phyloP scores from a whole-genome alignment of 2,888 invertebrate genomes.

The Blastobasis adustella region DNA sequence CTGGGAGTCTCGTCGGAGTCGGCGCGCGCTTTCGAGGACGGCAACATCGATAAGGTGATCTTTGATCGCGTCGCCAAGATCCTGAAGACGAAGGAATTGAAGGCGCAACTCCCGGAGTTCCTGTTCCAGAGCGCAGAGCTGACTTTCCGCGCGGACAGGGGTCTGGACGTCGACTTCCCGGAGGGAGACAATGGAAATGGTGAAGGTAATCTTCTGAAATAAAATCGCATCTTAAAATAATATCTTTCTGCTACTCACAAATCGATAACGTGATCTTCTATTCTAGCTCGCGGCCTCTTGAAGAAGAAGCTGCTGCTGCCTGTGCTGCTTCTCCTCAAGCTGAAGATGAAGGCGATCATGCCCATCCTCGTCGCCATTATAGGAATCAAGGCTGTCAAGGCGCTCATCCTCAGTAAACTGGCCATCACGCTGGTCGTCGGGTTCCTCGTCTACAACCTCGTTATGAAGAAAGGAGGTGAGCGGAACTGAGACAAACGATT shows the following conservation, averaged over 20 bases:
- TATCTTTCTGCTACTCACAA: too few species aligned
- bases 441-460: conserved; percentile 85
- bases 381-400: conserved; percentile 88
- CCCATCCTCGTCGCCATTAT: conserved; percentile 87
- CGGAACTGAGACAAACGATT: not conserved
- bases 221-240: not conserved
- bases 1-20: conserved; percentile 77
- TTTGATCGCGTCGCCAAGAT: conserved; percentile 82
- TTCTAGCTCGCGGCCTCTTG: conserved; percentile 83
- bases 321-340: conserved; percentile 83
- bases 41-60: conserved; percentile 83
- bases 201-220: conserved; percentile 57
- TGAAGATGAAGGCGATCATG: conserved; percentile 89
- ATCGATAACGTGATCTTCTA: conserved; percentile 13
- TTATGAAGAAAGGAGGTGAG: conserved; percentile 83
- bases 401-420: conserved; percentile 87
- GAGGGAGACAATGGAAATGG: conserved; percentile 65
- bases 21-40: conserved; percentile 74
- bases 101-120: conserved; percentile 81
- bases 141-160: conserved; percentile 79
- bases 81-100: conserved; percentile 83
- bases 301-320: conserved; percentile 90
- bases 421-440: conserved; percentile 87
- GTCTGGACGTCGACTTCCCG: conserved; percentile 78
- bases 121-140: conserved; percentile 80